Evolutionary conservation across 2,797 vertebrate genomes (phyloP).

Genomic region (Spinibarbus caldwelli): DNA sequence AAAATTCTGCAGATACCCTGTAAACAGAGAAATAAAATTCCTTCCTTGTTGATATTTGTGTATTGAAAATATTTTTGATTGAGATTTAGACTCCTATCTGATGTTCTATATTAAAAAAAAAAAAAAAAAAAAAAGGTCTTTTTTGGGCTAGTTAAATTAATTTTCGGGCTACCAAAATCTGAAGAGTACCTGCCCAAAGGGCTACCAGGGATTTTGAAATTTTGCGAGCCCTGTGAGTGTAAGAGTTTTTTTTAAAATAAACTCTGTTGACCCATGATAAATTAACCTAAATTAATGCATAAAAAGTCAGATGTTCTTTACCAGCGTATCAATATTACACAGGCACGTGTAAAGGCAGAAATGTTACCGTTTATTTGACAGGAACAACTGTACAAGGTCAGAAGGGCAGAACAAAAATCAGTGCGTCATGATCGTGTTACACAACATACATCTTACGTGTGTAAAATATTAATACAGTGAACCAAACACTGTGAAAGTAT

Average conservation of each 20-base stretch:
- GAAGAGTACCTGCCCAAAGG: too few relatives aligned
- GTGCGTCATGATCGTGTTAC: neutral
- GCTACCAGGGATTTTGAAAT: too few relatives aligned
- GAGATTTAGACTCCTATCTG: too few relatives aligned
- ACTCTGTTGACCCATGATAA: neutral
- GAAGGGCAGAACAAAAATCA: neutral
- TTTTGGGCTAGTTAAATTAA: too few relatives aligned
- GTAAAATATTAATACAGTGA: neutral
- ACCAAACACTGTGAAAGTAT: neutral
- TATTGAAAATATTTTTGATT: too few relatives aligned
- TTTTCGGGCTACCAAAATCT: too few relatives aligned
- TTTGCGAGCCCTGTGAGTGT: too few relatives aligned
- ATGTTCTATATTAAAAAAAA: too few relatives aligned
- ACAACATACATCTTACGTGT: neutral
- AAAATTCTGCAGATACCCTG: too few relatives aligned
- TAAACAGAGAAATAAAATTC: too few relatives aligned
- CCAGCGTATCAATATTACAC: neutral
- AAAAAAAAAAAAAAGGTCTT: too few relatives aligned
- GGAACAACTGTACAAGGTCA: neutral
- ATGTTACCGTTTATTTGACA: neutral
- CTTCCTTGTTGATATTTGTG: too few relatives aligned
- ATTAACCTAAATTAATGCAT: neutral
- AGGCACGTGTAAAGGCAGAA: neutral
- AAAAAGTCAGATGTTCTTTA: neutral
- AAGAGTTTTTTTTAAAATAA: neutral